Conservation (phyloP, 1,140 invertebrate species). For the Saccostrea cuccullata region DNA sequence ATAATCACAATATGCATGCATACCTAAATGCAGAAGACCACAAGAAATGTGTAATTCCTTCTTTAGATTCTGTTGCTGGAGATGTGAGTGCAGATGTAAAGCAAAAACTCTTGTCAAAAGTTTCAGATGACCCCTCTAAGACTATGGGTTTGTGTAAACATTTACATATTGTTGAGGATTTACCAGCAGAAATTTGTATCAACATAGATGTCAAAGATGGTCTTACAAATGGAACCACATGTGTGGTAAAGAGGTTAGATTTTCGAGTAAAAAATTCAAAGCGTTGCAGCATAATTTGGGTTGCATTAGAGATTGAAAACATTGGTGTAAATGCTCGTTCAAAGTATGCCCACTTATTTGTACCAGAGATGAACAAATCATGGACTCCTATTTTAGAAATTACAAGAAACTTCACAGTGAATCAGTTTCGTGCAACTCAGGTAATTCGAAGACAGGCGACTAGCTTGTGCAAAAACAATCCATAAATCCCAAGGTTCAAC, state of each 20-base stretch:
- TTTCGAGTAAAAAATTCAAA: too few relatives aligned
- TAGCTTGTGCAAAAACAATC: conserved; percentile 48
- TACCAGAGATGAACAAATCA: too few relatives aligned
- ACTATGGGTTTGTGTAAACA: neutral
- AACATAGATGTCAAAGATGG: too few relatives aligned
- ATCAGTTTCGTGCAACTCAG: neutral
- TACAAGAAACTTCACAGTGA: too few relatives aligned
- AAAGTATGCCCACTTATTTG: too few relatives aligned
- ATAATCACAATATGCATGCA: conserved; percentile 31
- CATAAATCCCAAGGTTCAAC: conserved; percentile 51
- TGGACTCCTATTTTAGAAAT: too few relatives aligned
- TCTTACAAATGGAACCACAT: too few relatives aligned
- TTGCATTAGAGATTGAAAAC: too few relatives aligned
- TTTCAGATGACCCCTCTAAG: neutral
- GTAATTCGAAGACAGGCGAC: conserved; percentile 28
- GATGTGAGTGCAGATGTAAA: conserved; percentile 34
- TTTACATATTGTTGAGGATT: neutral
- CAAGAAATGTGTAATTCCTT: conserved; percentile 10
- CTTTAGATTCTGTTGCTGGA: conserved; percentile 44
- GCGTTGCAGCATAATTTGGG: too few relatives aligned
- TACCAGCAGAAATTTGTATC: neutral
- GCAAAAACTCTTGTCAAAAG: conserved; percentile 37
- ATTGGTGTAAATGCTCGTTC: too few relatives aligned
- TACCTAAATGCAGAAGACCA: conserved; percentile 22
- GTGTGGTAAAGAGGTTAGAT: too few relatives aligned